Conservation (phyloP, 2,113 vertebrate genomes). For the Bufo bufo region DNA sequence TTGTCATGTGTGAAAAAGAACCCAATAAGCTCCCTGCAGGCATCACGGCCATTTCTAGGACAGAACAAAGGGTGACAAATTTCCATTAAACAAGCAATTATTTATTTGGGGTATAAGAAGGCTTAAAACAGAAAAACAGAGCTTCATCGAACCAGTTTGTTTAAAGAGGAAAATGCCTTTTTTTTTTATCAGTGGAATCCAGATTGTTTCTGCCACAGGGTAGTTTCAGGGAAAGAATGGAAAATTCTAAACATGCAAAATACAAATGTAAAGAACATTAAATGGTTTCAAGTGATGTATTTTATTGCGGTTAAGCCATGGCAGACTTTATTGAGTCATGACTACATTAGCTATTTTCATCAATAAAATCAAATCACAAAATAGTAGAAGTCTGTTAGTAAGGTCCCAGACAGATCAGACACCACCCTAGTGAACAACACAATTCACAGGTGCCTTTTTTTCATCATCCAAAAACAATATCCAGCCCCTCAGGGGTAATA, state of each 20-base stretch:
- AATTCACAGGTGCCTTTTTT: background rate
- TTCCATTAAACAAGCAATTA: background rate
- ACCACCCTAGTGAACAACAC: background rate
- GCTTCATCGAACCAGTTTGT: background rate
- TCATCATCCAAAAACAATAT: slow-evolving; percentile 19
- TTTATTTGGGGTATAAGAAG: background rate
- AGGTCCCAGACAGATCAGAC: background rate
- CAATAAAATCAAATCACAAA: slow-evolving; percentile 2
- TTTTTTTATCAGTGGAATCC: background rate
- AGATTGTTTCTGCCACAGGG: background rate
- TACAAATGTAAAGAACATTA: background rate
- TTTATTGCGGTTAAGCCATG: background rate
- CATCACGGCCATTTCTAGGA: slow-evolving; percentile 78
- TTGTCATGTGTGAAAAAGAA: slow-evolving; percentile 78
- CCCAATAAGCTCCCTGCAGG: slow-evolving; percentile 79
- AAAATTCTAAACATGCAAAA: background rate
- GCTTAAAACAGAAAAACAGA: background rate
- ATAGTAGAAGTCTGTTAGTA: slow-evolving; percentile 3
- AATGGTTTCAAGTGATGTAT: background rate
- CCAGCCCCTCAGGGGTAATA: background rate
- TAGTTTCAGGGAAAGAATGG: background rate
- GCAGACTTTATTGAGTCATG: background rate
- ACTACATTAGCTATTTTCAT: background rate
- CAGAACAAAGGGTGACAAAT: slow-evolving; percentile 35
- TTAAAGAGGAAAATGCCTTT: too few species aligned